Conservation (phyloP, 2,113 vertebrate species). For the Nothocercus nigrocapillus region DNA sequence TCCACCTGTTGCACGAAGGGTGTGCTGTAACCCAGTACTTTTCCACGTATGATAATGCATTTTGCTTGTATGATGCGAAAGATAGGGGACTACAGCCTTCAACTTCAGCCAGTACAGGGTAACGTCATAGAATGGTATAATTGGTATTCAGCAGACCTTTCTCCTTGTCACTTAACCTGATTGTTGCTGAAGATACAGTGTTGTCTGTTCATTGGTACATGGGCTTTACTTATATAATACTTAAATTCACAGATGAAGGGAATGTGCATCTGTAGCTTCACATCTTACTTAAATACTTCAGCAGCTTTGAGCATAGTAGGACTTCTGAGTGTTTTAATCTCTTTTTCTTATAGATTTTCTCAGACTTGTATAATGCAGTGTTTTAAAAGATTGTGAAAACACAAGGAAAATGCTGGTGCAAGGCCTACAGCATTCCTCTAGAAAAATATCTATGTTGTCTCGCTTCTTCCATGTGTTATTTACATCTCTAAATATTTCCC, state of each 20-base stretch:
- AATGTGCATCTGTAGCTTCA: accelerated
- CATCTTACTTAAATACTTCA: neutral
- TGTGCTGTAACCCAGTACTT: neutral
- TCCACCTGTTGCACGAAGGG: neutral
- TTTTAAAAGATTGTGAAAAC: neutral
- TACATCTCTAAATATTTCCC: neutral
- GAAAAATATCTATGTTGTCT: neutral
- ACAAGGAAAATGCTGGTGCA: neutral
- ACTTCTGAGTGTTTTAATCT: neutral
- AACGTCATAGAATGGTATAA: neutral
- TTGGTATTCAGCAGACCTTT: neutral
- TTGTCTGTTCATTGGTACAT: neutral
- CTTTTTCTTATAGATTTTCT: neutral
- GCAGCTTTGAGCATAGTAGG: neutral
- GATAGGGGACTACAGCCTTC: neutral
- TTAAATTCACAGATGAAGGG: neutral
- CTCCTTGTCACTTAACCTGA: neutral
- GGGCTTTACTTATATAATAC: neutral
- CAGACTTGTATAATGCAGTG: neutral
- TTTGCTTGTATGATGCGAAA: neutral
- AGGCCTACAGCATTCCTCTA: neutral
- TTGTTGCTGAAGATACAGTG: neutral
- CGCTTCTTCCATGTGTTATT: neutral
- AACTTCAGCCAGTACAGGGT: neutral
- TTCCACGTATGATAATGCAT: accelerated